A percentile compares a stretch with the other conserved stretches of the same genome.
phyloP scores from a whole-genome alignment of 1,140 invertebrate species.

The Metaphire vulgaris region DNA sequence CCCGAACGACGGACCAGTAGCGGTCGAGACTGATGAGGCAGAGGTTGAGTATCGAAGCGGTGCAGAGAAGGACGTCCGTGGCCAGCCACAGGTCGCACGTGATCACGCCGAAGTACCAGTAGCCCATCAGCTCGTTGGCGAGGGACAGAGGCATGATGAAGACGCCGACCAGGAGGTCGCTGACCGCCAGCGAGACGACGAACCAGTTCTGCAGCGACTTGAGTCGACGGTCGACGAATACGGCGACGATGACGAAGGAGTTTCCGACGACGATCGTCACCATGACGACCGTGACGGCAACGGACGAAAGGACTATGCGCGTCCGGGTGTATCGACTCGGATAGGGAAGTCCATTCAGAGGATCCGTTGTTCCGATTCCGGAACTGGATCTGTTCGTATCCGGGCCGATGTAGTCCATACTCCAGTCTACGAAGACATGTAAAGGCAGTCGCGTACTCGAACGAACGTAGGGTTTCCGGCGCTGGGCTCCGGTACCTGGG shows the following conservation, averaged over 20 bases:
- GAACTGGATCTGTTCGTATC: too few relatives aligned
- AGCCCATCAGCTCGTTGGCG: conserved; percentile 79
- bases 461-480: too few relatives aligned
- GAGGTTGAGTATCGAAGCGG: conserved; percentile 72
- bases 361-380: too few relatives aligned
- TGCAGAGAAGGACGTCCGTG: conserved; percentile 86
- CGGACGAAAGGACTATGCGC: too few relatives aligned
- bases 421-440: too few relatives aligned
- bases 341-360: too few relatives aligned
- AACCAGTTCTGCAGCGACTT: conserved; percentile 98
- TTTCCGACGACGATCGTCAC: conserved; percentile 96
- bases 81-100: conserved; percentile 92
- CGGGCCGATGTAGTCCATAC: too few relatives aligned
- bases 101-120: conserved; percentile 79
- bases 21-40: conserved; percentile 51
- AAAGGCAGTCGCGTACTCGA: too few relatives aligned
- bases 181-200: conserved; percentile 88
- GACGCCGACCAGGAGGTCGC: conserved; percentile 87
- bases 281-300: conserved; percentile 86
- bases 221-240: conserved; percentile 65
- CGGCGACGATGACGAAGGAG: conserved; percentile 93
- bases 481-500: too few relatives aligned
- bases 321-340: too few relatives aligned
- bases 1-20: conserved; percentile 87
- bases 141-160: conserved; percentile 97